Conservation (phyloP, 2,888 invertebrate genomes). For the Scrobipalpa costella region DNA sequence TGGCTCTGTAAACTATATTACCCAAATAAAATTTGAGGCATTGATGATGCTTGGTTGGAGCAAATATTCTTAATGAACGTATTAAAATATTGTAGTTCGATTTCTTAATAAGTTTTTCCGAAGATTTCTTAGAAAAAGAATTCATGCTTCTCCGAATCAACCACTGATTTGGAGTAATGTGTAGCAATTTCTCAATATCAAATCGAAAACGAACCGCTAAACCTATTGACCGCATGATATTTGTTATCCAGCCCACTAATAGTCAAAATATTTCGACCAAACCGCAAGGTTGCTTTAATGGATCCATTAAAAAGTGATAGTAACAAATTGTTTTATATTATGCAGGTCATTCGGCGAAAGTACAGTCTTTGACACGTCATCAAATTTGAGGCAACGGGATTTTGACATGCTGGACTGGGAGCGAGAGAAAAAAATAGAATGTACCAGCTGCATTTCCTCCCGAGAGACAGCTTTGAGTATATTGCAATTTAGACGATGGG, state of each 20-base stretch:
- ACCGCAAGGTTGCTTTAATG: conserved; percentile 75
- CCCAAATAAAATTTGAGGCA: too few relatives aligned
- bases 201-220: conserved; percentile 46
- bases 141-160: conserved; percentile 37
- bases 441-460: too few relatives aligned
- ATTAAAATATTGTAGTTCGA: too few relatives aligned
- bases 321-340: conserved; percentile 67
- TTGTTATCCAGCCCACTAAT: conserved; percentile 59
- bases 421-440: too few relatives aligned
- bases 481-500: too few relatives aligned
- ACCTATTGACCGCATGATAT: conserved; percentile 65
- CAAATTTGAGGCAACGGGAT: too few relatives aligned
- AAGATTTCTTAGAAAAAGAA: conserved; percentile 37
- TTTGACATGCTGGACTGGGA: too few relatives aligned
- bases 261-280: conserved; percentile 62
- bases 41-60: too few relatives aligned
- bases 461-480: too few relatives aligned
- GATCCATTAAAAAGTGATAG: conserved; percentile 76
- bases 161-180: conserved; percentile 52
- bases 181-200: conserved; percentile 60
- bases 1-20: too few relatives aligned
- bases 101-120: too few relatives aligned
- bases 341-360: conserved; percentile 46
- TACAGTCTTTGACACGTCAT: conserved; percentile 29
- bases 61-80: too few relatives aligned